Base-by-base conservation (phyloP, 1,140 invertebrate species). In the Zaprionus camerounensis region DNA sequence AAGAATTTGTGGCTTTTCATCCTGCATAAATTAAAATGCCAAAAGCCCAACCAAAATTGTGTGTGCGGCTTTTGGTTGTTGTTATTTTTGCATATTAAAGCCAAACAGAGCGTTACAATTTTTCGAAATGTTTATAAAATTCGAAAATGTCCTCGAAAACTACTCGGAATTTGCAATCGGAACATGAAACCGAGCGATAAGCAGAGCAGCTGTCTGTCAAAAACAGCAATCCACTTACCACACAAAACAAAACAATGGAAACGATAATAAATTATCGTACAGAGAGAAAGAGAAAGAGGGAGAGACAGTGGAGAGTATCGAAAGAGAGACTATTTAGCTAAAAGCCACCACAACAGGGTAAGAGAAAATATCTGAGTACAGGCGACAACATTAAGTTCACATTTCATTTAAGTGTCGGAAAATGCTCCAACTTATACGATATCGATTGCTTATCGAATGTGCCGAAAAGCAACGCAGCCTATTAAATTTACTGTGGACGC, bases 11-110 rank as follows among this genome's bases (percentile, higher is more conserved):
- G 15, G 36, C 64, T 69, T 44, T 69, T 62, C 22, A 69, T 46
- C 17, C 57, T 68, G 64, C 63, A 72, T 66, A 72, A 73, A 68
- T 61, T 73, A 67, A 72, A 26, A 51, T 20, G 12, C 57, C 38
- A 44, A 34, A 69, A 53, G 24, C 6, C 13, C 12, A 63, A 51
- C 15, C 15, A 17, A 63, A 63, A 49, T 5, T 38, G 20, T 31
- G 26, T 28, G 59, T 17, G 59, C 3, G 20, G 41, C 41, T 46
- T 46, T 46, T 46, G 2, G 15, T 17, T 17, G 15, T 15, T 17
- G 41, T 11, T 22, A 1, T 24, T 22, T 51, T 24, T 51, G 46
- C 46, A 13, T 20, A 46, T 46, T 46, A 13, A 24, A 51, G 20
- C 11, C 46, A 51, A 51, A 51, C 46, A 24, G 12, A 22, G 46